Base-by-base conservation (phyloP, 2,113 vertebrate species). In the Sinosuthora webbiana region DNA sequence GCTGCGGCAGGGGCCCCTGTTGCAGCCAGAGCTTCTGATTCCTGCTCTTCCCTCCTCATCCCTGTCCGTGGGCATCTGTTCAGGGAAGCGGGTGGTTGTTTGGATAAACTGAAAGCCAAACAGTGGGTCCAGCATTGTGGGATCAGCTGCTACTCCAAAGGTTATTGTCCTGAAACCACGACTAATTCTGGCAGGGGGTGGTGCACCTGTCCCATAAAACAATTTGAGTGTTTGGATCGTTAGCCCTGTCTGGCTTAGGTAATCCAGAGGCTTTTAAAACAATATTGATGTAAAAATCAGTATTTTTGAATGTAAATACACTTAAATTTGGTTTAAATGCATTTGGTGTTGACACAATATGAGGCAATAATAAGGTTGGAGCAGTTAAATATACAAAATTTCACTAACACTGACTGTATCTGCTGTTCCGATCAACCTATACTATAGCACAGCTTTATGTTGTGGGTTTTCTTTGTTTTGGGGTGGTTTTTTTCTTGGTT, bases 81-180 rank as follows among this genome's bases (percentile, higher is more conserved):
- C 37, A 13, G 63, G 33, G 39, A 75, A 82, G 35, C 30, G 10
- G 28, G 13, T 3, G 15, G 30, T 18, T 59, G n/a, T 52, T 39
- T 13, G 57, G 41, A 24, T 17, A 53, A 83, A 52, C 21, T 44
- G 56, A 30, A n/a, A 37, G 67, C 41, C 44, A 11, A 52, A 10
- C 0, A 1, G 4, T 31, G 30, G 18, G 25, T 79, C 39, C 55
- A 24, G 33, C 8, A 0, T 57, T 56, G 15, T 0, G 30, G 68
- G 59, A 88, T 75, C 47, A 63, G 68, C 79, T 70, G 0, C 21
- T 85, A 55, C 19, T 52, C 55, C 31, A 31, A 13, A 73, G 10
- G 9, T 60, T 45, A 2, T 24, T 57, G n/a, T 90, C 50, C 75
- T 39, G 55, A 49, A 87, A 1, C n/a, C 23, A 4, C 31, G 22